A percentile compares a stretch with the other conserved stretches of the same genome.
Evolutionary conservation across 2,797 vertebrate genomes (phyloP).

Genomic region (Clarias pachynema): DNA sequence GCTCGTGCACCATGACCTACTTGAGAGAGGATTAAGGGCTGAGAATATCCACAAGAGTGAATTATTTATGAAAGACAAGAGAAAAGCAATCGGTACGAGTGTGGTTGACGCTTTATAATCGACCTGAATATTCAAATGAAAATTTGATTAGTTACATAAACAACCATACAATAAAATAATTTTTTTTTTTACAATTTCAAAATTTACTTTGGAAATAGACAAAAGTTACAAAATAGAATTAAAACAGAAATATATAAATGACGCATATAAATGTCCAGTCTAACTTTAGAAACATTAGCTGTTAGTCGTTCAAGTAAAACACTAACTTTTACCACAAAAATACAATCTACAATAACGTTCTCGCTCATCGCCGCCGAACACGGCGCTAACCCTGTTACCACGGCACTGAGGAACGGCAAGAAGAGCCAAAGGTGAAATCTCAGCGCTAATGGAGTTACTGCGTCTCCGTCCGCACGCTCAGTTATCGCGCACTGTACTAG

Average conservation of each 20-base stretch:
- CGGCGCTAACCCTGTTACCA: neutral
- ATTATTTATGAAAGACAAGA: conserved; percentile 61
- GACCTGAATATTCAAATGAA: too few relatives aligned
- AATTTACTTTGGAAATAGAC: too few relatives aligned
- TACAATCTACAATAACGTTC: neutral
- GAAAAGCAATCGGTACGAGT: too few relatives aligned
- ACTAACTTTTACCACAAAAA: neutral
- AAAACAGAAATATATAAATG: too few relatives aligned
- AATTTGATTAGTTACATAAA: too few relatives aligned
- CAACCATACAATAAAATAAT: too few relatives aligned
- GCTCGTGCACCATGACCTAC: conserved; percentile 66
- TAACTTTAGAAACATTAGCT: too few relatives aligned
- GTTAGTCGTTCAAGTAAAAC: neutral
- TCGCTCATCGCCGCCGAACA: neutral
- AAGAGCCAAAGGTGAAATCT: neutral
- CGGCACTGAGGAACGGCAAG: neutral
- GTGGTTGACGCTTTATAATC: too few relatives aligned
- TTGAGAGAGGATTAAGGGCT: conserved; percentile 59
- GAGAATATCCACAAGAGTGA: conserved; percentile 54
- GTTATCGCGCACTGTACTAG: too few relatives aligned
- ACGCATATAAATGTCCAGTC: too few relatives aligned
- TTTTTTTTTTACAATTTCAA: too few relatives aligned
- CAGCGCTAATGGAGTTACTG: neutral
- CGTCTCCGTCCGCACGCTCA: neutral
- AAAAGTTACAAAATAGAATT: too few relatives aligned